phyloP scores from a whole-genome alignment of 2,888 invertebrate genomes.

The Phytoseiulus persimilis region DNA sequence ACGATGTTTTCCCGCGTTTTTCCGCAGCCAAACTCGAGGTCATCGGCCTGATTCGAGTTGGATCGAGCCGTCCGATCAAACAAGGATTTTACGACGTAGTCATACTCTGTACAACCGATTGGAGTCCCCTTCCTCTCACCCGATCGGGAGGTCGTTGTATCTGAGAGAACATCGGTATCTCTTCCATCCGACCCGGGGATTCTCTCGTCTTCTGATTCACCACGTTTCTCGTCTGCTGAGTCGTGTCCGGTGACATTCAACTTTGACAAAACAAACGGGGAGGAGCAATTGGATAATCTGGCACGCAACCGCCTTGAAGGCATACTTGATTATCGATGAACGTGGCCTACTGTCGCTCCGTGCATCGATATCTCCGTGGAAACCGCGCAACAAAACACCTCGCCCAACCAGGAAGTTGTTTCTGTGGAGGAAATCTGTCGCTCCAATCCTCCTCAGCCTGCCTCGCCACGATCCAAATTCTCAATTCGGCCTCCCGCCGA shows the following conservation, averaged over 20 bases:
- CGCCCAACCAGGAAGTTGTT: neutral
- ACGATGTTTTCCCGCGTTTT: neutral
- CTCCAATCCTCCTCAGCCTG: neutral
- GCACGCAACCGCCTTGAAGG: too few species aligned
- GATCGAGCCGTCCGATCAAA: neutral
- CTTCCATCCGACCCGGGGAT: neutral
- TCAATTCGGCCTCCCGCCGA: neutral
- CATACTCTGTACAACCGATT: neutral
- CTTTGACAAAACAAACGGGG: too few species aligned
- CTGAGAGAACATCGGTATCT: neutral
- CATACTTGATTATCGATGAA: too few species aligned
- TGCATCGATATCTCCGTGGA: slow-evolving; percentile 22
- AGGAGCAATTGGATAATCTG: too few species aligned
- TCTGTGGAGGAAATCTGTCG: neutral
- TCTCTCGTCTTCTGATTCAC: neutral
- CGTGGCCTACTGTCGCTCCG: neutral
- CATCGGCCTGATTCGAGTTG: neutral
- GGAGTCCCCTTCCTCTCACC: neutral
- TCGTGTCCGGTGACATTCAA: neutral
- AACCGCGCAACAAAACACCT: slow-evolving; percentile 15
- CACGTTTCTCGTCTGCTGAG: neutral
- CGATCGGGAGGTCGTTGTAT: neutral
- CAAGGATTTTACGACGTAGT: neutral
- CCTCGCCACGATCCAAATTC: neutral
- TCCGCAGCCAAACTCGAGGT: neutral